Conservation (phyloP, 2,888 invertebrate genomes). For the Drosophila tripunctata region DNA sequence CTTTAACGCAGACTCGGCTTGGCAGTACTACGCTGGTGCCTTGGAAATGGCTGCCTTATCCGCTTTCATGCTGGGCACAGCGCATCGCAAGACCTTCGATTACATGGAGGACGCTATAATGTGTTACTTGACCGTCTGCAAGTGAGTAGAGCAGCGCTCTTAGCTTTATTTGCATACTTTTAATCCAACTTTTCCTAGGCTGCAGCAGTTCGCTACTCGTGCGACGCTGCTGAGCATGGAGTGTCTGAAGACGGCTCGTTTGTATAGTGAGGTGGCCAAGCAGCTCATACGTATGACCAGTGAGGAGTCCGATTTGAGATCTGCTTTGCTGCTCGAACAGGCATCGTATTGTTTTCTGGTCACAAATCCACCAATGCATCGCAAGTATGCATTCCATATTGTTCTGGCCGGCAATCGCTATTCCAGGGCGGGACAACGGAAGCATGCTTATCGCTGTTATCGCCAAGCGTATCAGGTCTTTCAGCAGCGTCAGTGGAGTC, state of each 20-base stretch:
- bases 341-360: constrained; percentile 95
- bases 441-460: constrained; percentile 96
- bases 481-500: constrained; percentile 91
- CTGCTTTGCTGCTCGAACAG: constrained; percentile 96
- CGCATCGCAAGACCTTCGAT: constrained; percentile 90
- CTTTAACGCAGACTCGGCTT: constrained; percentile 98
- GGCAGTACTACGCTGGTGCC: constrained; percentile 98
- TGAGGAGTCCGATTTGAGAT: constrained; percentile 98
- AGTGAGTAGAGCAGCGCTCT: constrained; percentile 85
- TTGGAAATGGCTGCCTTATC: constrained; percentile 97
- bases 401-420: constrained; percentile 98
- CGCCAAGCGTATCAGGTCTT: constrained; percentile 94
- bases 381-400: constrained; percentile 98
- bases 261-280: constrained; percentile 96
- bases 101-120: constrained; percentile 98
- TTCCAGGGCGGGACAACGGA: constrained; percentile 95
- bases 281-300: constrained; percentile 97
- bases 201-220: constrained; percentile 96
- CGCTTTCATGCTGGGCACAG: constrained; percentile 94
- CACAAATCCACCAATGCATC: constrained; percentile 88
- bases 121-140: constrained; percentile 95
- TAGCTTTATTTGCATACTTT: not conserved
- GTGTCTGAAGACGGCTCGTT: constrained; percentile 91
- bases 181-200: constrained; percentile 85
- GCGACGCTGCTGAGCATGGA: constrained; percentile 95